Base-by-base conservation (phyloP, 2,797 vertebrate species). In the Danio aesculapii region DNA sequence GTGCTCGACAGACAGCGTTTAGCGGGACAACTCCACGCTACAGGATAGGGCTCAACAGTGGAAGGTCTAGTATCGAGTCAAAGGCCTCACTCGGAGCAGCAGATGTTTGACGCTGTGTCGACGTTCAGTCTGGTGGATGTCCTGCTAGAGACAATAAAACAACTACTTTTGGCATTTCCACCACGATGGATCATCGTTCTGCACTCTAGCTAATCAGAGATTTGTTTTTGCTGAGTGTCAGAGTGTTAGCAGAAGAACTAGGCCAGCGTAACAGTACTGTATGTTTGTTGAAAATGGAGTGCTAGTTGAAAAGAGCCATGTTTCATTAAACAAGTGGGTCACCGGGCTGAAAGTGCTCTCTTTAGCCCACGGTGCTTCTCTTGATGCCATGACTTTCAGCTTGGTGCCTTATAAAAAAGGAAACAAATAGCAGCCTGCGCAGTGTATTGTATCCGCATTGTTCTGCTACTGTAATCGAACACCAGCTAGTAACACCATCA, bases 1-100 rank as follows among this genome's bases (percentile, higher is more conserved):
- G 92, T 91, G 89, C 89, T 85, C 87, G 79, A 86, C 85, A 89
- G 87, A 91, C 88, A 89, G 82, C 85, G 84, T 85, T 88, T 87
- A 87, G 84, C 80, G 85, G 82, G 81, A 70, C 81, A 83, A 11
- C 77, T 81, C 75, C 52, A 75, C 81, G 67, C 85, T 70, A 62
- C 80, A 90, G 85, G 82, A 91, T 88, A 72, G 87, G 83, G 6
- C 14, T 50, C 85, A 70, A 77, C 77, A 63, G 81, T 83, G 61
- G 79, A 72, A 71, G 44, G 50, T 81, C 84, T 79, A 79, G 63
- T 52, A 77, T 44, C 10, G 19, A 83, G 75, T 81, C 66, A 72
- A 84, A 79, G 63, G 83, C 67, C 62, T 76, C 58, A 79, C 67
- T 83, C 84, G 88, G 82, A 67, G 90, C 49, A 92, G 90, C 85